Evolutionary conservation across 2,888 invertebrate genomes (phyloP).

Genomic region (Pherbina coryleti): DNA sequence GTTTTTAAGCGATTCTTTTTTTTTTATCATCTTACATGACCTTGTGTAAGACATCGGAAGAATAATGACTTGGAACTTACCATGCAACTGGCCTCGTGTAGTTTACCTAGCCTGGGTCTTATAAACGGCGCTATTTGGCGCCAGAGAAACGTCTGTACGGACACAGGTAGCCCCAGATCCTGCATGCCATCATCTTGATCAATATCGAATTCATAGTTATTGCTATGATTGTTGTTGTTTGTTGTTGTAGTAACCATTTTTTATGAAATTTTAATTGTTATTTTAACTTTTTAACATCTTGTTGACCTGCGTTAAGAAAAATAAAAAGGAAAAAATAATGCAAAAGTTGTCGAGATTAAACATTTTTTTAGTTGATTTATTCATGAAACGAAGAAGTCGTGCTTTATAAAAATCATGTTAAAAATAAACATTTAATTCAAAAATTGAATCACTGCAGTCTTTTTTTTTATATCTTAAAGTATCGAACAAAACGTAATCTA

Average conservation of each 20-base stretch:
- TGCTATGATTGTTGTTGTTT: conserved; percentile 57
- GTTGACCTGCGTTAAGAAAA: neutral
- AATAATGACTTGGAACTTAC: conserved; percentile 73
- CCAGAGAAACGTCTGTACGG: conserved; percentile 98
- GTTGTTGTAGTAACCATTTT: conserved; percentile 59
- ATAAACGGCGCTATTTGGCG: conserved; percentile 97
- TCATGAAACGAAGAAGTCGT: too few relatives aligned
- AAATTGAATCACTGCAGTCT: too few relatives aligned
- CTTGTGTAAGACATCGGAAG: neutral
- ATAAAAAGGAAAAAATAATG: neutral
- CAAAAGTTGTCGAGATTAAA: neutral
- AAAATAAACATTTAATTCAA: neutral
- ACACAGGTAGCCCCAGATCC: conserved; percentile 89
- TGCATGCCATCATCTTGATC: conserved; percentile 75
- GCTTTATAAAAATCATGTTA: neutral
- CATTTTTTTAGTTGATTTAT: too few relatives aligned
- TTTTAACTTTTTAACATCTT: neutral
- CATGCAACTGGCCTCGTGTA: conserved; percentile 97
- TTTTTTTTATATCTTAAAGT: too few relatives aligned
- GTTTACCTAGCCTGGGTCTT: conserved; percentile 92
- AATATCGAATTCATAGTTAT: conserved; percentile 65
- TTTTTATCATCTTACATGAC: too few relatives aligned
- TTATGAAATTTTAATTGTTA: neutral
- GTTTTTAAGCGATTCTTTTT: neutral
- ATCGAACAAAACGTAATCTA: too few relatives aligned